Conservation (phyloP, 2,888 invertebrate species). For the Drosophila lacicola region DNA sequence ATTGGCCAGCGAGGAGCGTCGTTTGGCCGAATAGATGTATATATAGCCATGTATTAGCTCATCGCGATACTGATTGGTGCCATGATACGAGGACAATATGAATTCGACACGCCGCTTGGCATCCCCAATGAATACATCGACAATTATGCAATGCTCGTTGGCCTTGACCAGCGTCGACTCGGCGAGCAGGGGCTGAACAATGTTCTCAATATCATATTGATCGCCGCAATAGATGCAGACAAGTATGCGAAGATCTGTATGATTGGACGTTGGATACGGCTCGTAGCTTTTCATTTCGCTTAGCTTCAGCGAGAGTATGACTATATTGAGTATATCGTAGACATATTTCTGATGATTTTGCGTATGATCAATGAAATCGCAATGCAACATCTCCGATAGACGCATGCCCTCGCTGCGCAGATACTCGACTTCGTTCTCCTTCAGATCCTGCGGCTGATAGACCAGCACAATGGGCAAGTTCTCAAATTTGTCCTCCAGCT, state of each 20-base stretch:
- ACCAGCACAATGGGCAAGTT: slow-evolving; percentile 95
- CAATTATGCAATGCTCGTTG: slow-evolving; percentile 92
- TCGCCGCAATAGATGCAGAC: slow-evolving; percentile 99
- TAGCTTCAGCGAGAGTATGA: slow-evolving; percentile 84
- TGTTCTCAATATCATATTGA: slow-evolving; percentile 95
- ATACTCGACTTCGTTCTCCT: slow-evolving; percentile 93
- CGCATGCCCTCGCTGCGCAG: slow-evolving; percentile 95
- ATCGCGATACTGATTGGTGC: slow-evolving; percentile 95
- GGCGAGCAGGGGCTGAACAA: slow-evolving; percentile 93
- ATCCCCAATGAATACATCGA: slow-evolving; percentile 96
- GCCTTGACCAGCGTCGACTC: slow-evolving; percentile 90
- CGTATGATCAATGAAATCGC: slow-evolving; percentile 85
- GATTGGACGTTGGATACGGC: slow-evolving; percentile 83
- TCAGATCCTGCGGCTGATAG: slow-evolving; percentile 93
- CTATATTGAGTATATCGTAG: slow-evolving; percentile 85
- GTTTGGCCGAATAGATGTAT: slow-evolving; percentile 96
- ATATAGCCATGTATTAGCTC: slow-evolving; percentile 97
- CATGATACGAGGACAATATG: slow-evolving; percentile 97
- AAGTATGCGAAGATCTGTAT: slow-evolving; percentile 89
- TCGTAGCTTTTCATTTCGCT: slow-evolving; percentile 84
- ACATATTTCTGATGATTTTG: slow-evolving; percentile 85
- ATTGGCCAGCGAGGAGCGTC: slow-evolving; percentile 97
- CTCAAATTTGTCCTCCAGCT: slow-evolving; percentile 96
- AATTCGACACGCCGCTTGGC: slow-evolving; percentile 95
- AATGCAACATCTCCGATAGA: slow-evolving; percentile 91